A percentile compares a stretch with the other conserved stretches of the same genome.
Conservation (phyloP, 2,113 vertebrate genomes). For the Hyaena hyaena region DNA sequence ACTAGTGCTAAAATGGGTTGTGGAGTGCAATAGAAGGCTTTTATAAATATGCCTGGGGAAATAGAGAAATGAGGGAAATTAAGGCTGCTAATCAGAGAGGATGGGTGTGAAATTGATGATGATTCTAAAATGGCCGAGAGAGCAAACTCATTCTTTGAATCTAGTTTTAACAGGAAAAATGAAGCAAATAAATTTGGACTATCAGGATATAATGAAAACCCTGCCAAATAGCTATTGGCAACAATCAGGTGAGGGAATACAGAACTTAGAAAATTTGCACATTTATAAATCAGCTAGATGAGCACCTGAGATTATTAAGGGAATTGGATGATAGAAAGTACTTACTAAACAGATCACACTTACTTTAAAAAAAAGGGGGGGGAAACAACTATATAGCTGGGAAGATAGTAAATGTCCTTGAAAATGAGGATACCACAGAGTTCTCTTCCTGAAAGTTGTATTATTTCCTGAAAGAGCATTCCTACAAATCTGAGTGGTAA, state of each 20-base stretch:
- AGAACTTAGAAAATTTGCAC: conserved; percentile 38
- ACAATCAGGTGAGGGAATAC: conserved; percentile 32
- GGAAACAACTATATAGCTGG: background rate
- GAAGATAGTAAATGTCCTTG: background rate
- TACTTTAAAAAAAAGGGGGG: background rate
- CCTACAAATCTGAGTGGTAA: background rate
- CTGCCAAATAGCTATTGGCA: conserved; percentile 59
- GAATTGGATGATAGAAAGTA: conserved; percentile 9
- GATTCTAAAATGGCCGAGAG: conserved; percentile 32
- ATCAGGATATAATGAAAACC: conserved; percentile 62
- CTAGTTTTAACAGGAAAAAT: conserved; percentile 67
- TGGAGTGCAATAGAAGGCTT: background rate
- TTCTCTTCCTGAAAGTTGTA: background rate
- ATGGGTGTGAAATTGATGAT: conserved; percentile 1
- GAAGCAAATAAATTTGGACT: conserved; percentile 61
- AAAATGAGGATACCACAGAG: background rate
- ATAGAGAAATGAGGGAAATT: background rate
- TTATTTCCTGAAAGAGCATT: background rate
- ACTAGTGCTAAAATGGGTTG: background rate
- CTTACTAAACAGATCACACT: background rate
- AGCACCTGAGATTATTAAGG: conserved; percentile 35
- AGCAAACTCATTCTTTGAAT: conserved; percentile 34
- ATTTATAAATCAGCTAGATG: conserved; percentile 63
- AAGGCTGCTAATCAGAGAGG: background rate
- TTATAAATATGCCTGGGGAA: conserved; percentile 34